phyloP scores from a whole-genome alignment of 2,797 vertebrate genomes.

The Melanotaenia boesemani region DNA sequence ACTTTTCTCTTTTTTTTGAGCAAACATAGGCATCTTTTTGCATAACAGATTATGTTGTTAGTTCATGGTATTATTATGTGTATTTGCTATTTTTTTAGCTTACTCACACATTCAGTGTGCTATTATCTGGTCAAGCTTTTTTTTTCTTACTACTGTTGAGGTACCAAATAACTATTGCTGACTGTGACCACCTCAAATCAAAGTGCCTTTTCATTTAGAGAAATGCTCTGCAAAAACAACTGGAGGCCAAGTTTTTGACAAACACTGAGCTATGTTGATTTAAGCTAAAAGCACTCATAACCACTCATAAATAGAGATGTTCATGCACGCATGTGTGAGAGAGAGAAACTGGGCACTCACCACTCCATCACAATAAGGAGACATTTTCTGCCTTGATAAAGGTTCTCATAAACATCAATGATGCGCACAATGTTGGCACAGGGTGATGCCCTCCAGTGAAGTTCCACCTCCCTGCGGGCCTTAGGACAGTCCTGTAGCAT shows the following conservation, averaged over 20 bases:
- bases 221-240: neutral
- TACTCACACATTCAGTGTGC: too few species aligned
- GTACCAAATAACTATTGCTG: too few species aligned
- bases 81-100: too few species aligned
- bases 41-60: too few species aligned
- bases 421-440: slow-evolving; percentile 95
- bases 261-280: neutral
- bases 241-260: neutral
- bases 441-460: slow-evolving; percentile 95
- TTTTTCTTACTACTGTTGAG: neutral
- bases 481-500: slow-evolving; percentile 97
- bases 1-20: too few species aligned
- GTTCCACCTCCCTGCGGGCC: slow-evolving; percentile 94
- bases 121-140: too few species aligned
- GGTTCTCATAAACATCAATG: slow-evolving; percentile 96
- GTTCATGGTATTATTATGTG: too few species aligned
- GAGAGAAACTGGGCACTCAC: slow-evolving; percentile 77
- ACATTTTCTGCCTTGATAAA: slow-evolving; percentile 93
- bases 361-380: slow-evolving; percentile 99
- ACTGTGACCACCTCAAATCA: too few species aligned
- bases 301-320: too few species aligned
- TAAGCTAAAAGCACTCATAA: neutral
- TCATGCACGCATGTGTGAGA: neutral
- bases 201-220: neutral
- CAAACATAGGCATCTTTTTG: too few species aligned